phyloP scores from a whole-genome alignment of 2,888 invertebrate species.

The Drosophila limbata region DNA sequence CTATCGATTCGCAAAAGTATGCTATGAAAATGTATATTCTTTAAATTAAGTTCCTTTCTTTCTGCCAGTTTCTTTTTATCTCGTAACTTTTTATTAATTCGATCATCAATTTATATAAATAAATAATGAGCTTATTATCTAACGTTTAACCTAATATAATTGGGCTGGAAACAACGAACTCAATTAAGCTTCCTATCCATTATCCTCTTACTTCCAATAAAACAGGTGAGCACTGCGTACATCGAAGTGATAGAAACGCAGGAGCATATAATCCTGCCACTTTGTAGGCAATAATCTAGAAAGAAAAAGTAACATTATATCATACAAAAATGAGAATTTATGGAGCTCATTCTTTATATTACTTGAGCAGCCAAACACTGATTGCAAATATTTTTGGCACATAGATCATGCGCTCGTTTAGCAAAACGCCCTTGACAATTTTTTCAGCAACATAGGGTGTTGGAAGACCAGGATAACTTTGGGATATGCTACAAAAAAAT shows the following conservation, averaged over 20 bases:
- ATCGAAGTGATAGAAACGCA: conserved; percentile 83
- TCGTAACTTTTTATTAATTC: conserved; percentile 7
- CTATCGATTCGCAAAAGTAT: conserved; percentile 43
- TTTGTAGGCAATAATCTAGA: conserved; percentile 82
- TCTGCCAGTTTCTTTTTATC: background rate
- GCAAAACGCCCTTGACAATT: conserved; percentile 83
- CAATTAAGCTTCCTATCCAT: background rate
- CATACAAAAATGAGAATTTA: background rate
- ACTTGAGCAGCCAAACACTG: conserved; percentile 83
- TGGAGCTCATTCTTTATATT: background rate
- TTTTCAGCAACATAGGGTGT: conserved; percentile 83
- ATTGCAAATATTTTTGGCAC: conserved; percentile 84
- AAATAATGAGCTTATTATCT: conserved; percentile 40
- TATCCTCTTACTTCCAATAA: conserved; percentile 79
- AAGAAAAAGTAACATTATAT: conserved; percentile 2
- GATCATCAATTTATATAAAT: conserved; percentile 31
- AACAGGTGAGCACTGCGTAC: conserved; percentile 83
- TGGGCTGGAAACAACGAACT: background rate
- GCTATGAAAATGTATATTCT: conserved; percentile 26
- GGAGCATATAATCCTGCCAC: conserved; percentile 84
- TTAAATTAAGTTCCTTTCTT: background rate
- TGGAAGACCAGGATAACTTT: conserved; percentile 83
- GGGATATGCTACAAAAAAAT: conserved; percentile 75
- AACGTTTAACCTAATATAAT: conserved; percentile 26
- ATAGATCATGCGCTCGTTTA: conserved; percentile 83